phyloP scores from a whole-genome alignment of 2,888 invertebrate species.

The Sphaerophoria rueppellii region DNA sequence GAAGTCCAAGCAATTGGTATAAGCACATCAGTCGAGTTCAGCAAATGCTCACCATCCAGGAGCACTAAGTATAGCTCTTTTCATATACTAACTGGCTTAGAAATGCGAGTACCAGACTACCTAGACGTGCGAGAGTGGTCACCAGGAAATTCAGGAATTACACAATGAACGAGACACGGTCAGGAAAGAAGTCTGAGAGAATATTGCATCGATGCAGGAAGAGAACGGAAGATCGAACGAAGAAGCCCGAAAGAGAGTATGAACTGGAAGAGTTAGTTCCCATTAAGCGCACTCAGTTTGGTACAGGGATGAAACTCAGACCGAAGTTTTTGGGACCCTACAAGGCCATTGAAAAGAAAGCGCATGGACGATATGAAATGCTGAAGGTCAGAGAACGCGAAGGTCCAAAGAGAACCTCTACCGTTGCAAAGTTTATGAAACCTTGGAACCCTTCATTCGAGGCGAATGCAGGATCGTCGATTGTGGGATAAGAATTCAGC shows the following conservation, averaged over 20 bases:
- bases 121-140: background rate
- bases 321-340: background rate
- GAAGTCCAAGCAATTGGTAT: conserved; percentile 77
- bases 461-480: conserved; percentile 10
- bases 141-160: conserved; percentile 1
- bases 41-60: conserved; percentile 43
- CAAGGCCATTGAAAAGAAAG: background rate
- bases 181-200: background rate
- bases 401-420: background rate
- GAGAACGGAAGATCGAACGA: background rate
- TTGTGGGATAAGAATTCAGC: background rate
- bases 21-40: conserved; percentile 70
- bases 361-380: background rate
- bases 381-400: background rate
- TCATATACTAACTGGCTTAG: conserved; percentile 23
- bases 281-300: conserved; percentile 8
- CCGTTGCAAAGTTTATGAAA: background rate
- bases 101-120: conserved; percentile 12
- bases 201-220: background rate
- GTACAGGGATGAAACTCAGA: background rate
- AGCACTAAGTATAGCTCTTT: conserved; percentile 6
- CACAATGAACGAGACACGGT: background rate
- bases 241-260: background rate
- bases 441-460: conserved; percentile 4
- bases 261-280: background rate